Conservation (phyloP, 2,888 invertebrate genomes). For the Ophion ventricosus region DNA sequence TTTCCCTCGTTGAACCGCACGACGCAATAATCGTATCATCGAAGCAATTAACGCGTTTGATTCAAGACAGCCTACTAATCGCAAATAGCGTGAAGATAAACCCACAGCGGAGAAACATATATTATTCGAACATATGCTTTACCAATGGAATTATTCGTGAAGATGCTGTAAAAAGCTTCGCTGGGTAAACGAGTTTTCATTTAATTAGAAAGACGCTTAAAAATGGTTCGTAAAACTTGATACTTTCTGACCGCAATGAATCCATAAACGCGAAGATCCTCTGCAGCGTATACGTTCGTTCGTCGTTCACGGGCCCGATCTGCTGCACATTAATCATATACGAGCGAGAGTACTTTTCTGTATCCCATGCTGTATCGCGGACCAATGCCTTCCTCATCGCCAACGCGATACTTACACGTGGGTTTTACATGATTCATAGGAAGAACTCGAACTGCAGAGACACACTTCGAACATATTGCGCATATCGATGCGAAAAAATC, state of each 20-base stretch:
- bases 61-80: neutral
- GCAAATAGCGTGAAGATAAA: neutral
- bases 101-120: neutral
- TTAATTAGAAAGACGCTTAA: neutral
- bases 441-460: slow-evolving; percentile 43
- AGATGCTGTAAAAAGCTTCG: neutral
- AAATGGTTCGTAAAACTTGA: slow-evolving; percentile 18
- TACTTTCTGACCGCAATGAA: slow-evolving; percentile 36
- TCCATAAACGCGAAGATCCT: slow-evolving; percentile 25
- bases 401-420: slow-evolving; percentile 64
- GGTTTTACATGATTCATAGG: slow-evolving; percentile 65
- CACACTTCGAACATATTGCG: slow-evolving; percentile 37
- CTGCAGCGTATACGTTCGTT: neutral
- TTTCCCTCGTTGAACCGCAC: neutral
- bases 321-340: slow-evolving; percentile 59
- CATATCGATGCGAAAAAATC: slow-evolving; percentile 21
- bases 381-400: slow-evolving; percentile 59
- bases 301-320: slow-evolving; percentile 40
- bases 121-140: neutral
- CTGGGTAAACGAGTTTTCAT: neutral
- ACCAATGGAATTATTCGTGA: neutral
- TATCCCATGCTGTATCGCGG: slow-evolving; percentile 32
- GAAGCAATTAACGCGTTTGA: neutral
- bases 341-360: slow-evolving; percentile 54
- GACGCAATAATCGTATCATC: neutral